Evolutionary conservation across 2,888 invertebrate species (phyloP).

Genomic region (Gymnoscelis rufifasciata): DNA sequence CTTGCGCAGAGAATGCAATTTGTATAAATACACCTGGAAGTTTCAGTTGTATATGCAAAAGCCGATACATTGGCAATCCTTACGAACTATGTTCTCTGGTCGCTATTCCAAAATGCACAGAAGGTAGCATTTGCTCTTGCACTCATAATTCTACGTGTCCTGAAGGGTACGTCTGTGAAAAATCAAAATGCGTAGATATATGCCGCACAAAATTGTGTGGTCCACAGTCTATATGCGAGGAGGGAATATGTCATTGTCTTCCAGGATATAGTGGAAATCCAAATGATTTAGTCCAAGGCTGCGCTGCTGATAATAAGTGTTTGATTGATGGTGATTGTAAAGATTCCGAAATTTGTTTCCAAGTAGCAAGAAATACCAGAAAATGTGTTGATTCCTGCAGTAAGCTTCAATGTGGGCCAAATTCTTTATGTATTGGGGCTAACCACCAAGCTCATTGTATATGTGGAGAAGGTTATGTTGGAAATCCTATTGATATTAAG

Average conservation of each 20-base stretch:
- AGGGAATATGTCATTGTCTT: conserved; percentile 88
- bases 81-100: conserved; percentile 88
- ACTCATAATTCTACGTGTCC: conserved; percentile 86
- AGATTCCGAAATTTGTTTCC: conserved; percentile 92
- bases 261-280: conserved; percentile 88
- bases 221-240: conserved; percentile 88
- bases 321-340: conserved; percentile 89
- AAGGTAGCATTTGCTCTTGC: conserved; percentile 85
- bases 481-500: conserved; percentile 89
- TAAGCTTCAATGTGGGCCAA: conserved; percentile 93
- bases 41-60: conserved; percentile 93
- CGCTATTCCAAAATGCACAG: conserved; percentile 83
- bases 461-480: conserved; percentile 89
- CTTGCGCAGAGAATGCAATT: conserved; percentile 90
- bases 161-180: conserved; percentile 85
- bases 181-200: conserved; percentile 85
- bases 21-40: conserved; percentile 94
- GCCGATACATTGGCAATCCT: conserved; percentile 91
- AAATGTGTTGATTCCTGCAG: conserved; percentile 93
- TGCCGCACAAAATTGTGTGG: conserved; percentile 89
- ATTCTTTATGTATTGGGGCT: conserved; percentile 90
- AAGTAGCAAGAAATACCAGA: conserved; percentile 85
- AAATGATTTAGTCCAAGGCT: conserved; percentile 83
- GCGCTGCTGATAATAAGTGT: conserved; percentile 86
- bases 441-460: conserved; percentile 92